Evolutionary conservation across 2,113 vertebrate species (phyloP).

Genomic region (Coreoperca whiteheadi): DNA sequence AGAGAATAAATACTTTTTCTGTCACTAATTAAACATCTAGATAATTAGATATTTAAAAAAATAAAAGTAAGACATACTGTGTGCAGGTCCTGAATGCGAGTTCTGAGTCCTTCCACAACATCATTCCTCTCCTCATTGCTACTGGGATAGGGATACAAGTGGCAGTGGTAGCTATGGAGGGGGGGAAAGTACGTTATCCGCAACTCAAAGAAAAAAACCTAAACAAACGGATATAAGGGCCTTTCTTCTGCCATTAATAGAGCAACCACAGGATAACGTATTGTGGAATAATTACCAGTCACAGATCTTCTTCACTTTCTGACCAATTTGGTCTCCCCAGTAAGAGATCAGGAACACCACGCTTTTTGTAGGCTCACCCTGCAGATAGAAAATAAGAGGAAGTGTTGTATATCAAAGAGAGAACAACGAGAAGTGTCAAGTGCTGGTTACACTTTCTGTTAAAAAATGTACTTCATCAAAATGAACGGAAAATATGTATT

Average conservation of each 20-base stretch:
- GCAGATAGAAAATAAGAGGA: constrained; percentile 21
- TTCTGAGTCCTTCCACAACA: constrained; percentile 90
- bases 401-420: background rate
- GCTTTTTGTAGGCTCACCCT: constrained; percentile 92
- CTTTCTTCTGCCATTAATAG: background rate
- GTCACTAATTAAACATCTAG: constrained; percentile 27
- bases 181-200: constrained; percentile 24
- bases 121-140: constrained; percentile 89
- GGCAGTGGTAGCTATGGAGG: constrained; percentile 92
- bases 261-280: background rate
- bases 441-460: background rate
- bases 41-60: background rate
- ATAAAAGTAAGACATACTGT: constrained; percentile 81
- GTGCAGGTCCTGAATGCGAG: constrained; percentile 94
- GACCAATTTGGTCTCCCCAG: constrained; percentile 97
- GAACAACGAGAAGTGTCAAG: background rate
- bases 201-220: background rate
- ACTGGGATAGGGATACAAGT: constrained; percentile 94
- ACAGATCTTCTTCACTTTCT: constrained; percentile 98
- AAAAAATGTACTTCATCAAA: background rate
- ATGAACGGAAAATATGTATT: background rate
- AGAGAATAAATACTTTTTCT: background rate
- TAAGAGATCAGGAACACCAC: constrained; percentile 96
- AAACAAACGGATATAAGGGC: background rate
- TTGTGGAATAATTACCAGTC: constrained; percentile 90